Base-by-base conservation (phyloP, 1,140 invertebrate genomes). In the Protaetia brevitarsis region DNA sequence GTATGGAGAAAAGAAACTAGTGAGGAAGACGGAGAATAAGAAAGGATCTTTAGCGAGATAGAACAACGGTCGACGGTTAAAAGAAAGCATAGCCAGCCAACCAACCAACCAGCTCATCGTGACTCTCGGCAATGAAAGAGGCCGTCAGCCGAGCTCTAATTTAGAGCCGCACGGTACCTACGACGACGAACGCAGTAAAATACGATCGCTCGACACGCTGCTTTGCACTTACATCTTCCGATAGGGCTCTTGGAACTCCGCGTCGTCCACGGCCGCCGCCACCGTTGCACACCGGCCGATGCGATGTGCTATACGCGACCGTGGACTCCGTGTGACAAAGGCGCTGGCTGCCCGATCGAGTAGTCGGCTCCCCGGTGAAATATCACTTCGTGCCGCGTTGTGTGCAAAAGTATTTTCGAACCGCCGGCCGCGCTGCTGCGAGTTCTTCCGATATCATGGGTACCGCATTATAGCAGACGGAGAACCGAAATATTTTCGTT, bases 101-200 rank as follows among this genome's bases (percentile, higher is more conserved):
- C n/a, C n/a, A n/a, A n/a, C n/a, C n/a, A n/a, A n/a, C n/a, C n/a
- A n/a, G n/a, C n/a, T n/a, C n/a, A n/a, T 58, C 56, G 56, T 58
- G 56, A 58, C 56, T 58, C 2, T 7, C n/a, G n/a, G 56, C 56
- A 58, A 58, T 58, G 56, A 58, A 16, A 58, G 56, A 30, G 16
- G 26, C 56, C 56, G 26, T 27, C 13, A 13, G 41, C 41, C 8
- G 16, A 10, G 41, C 41, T 10, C 16, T 58, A 58, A 58, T 28
- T 19, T 58, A 58, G 23, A 30, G 56, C 56, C 21, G 56, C 56
- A 30, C 56, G 26, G 41, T 45, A 45, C 56, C n/a, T 21, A 28
- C 23, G 7, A 27, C 56, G 11, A 45, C 41, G 41, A 45, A 45
- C 23, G 41, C 56, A 27, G 56, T 26, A 30, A 58, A 28, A 58